Conservation (phyloP, 2,888 invertebrate species). For the Nemurella pictetii region DNA sequence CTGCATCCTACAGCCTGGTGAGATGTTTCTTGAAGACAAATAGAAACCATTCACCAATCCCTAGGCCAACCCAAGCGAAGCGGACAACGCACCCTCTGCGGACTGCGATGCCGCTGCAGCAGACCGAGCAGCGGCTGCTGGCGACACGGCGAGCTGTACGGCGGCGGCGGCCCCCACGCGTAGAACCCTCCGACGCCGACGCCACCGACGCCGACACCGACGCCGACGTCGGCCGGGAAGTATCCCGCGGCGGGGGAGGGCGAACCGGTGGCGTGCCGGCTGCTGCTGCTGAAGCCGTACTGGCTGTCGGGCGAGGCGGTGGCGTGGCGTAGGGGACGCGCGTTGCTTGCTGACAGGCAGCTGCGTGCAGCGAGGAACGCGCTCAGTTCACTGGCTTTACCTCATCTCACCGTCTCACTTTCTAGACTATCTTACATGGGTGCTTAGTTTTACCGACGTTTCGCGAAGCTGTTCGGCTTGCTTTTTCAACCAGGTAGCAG, state of each 20-base stretch:
- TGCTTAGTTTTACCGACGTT: no score
- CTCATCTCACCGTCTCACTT: no score
- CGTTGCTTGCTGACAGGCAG: background rate
- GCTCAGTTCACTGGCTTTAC: background rate
- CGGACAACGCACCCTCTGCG: conserved; percentile 3
- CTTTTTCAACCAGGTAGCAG: no score
- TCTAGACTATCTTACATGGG: no score
- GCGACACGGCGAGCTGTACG: conserved; percentile 58
- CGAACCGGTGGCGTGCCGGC: conserved; percentile 30
- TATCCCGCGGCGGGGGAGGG: conserved; percentile 44
- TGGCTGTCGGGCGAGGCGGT: conserved; percentile 78
- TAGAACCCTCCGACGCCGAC: conserved; percentile 51
- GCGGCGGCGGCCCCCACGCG: conserved; percentile 88
- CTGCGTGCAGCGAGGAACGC: background rate
- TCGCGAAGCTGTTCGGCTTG: no score
- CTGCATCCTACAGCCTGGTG: no score
- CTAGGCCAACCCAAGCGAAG: no score
- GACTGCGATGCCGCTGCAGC: conserved; percentile 27
- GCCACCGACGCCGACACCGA: conserved; percentile 43
- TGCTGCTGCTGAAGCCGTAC: conserved; percentile 62
- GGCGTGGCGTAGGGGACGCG: conserved; percentile 47
- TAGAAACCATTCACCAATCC: no score
- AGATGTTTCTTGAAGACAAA: no score
- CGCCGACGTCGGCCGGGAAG: conserved; percentile 45
- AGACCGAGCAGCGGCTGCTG: conserved; percentile 33